A percentile compares a stretch with the other conserved stretches of the same genome.
Conservation (phyloP, 2,113 vertebrate species). For the Daubentonia madagascariensis region DNA sequence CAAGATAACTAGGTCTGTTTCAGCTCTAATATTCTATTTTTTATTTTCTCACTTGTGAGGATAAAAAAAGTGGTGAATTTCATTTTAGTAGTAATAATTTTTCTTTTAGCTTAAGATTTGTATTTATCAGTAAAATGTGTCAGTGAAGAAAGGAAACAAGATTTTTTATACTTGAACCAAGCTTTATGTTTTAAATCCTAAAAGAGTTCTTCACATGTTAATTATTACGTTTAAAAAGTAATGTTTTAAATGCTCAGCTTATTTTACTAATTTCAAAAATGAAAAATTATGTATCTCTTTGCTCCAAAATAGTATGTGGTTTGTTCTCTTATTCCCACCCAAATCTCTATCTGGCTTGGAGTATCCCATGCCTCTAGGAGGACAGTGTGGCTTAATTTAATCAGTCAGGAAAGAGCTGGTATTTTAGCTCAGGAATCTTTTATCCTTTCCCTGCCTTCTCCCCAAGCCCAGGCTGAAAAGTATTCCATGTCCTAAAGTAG, state of each 20-base stretch:
- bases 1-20: neutral
- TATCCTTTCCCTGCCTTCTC: neutral
- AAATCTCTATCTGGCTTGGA: neutral
- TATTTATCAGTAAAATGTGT: slow-evolving; percentile 14
- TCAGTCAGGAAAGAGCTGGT: neutral
- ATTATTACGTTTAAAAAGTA: slow-evolving; percentile 28
- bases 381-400: neutral
- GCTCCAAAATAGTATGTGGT: neutral
- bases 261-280: neutral
- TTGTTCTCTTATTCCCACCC: neutral
- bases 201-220: neutral
- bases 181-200: slow-evolving; percentile 12
- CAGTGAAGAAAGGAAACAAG: slow-evolving; percentile 22
- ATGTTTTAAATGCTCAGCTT: neutral
- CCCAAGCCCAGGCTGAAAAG: neutral
- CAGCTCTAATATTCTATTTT: neutral
- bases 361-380: neutral
- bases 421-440: neutral
- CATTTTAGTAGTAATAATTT: slow-evolving; percentile 39
- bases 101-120: slow-evolving; percentile 34
- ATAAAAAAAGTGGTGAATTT: slow-evolving; percentile 23
- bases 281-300: neutral
- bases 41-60: neutral
- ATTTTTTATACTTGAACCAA: neutral
- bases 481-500: neutral